Conservation (phyloP, 2,113 vertebrate species). For the Hucho hucho region DNA sequence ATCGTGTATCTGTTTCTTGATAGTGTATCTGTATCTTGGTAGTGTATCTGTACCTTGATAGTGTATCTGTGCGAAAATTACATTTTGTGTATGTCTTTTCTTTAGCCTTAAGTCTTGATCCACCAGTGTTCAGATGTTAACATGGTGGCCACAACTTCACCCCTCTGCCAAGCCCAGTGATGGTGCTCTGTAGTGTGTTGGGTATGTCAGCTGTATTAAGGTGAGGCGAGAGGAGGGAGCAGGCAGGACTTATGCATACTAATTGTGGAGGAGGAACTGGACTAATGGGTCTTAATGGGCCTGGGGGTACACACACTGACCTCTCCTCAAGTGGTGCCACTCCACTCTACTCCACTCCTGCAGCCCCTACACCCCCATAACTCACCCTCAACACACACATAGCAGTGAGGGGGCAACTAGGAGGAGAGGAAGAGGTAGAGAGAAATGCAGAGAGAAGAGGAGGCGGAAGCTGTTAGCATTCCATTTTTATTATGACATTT, state of each 20-base stretch:
- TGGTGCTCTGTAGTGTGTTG: no score
- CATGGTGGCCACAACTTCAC: no score
- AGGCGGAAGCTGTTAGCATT: constrained; percentile 89
- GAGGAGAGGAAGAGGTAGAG: constrained; percentile 16
- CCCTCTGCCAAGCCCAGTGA: neutral
- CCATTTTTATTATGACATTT: constrained; percentile 93
- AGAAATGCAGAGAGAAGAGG: constrained; percentile 55
- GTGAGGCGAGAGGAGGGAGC: neutral
- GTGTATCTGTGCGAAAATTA: no score
- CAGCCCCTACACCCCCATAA: constrained; percentile 7
- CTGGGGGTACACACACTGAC: constrained; percentile 82
- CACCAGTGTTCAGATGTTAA: no score
- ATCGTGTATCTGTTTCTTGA: no score
- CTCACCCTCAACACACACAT: neutral
- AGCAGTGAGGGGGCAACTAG: neutral
- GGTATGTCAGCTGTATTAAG: neutral
- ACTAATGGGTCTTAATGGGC: constrained; percentile 88
- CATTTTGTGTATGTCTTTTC: no score
- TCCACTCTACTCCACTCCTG: constrained; percentile 69
- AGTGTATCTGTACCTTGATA: no score
- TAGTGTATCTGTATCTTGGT: no score
- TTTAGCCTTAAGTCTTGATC: no score
- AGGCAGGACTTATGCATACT: constrained; percentile 21
- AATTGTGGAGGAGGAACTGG: constrained; percentile 65
- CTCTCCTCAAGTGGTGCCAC: constrained; percentile 89